Conservation (phyloP, 2,113 vertebrate species). For the Pelobates fuscus region DNA sequence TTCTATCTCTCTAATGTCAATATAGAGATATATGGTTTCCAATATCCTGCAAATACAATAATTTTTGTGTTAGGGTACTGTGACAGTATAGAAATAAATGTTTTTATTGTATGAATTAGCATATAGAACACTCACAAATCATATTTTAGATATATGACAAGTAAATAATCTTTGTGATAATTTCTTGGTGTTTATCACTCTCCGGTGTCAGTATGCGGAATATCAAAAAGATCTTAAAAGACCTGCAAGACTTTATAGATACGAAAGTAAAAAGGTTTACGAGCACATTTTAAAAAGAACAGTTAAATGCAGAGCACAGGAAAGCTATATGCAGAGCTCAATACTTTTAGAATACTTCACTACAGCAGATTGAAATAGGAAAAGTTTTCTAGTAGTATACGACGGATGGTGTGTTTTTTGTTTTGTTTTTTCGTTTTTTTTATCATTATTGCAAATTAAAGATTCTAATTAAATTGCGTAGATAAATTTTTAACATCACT, state of each 20-base stretch:
- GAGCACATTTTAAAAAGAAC: constrained; percentile 13
- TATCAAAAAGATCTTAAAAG: constrained; percentile 10
- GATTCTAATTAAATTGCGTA: no score
- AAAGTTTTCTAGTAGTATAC: no score
- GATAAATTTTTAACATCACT: no score
- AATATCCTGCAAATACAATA: not conserved
- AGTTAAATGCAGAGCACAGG: constrained; percentile 28
- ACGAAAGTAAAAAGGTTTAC: constrained; percentile 36
- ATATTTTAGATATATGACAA: constrained; percentile 27
- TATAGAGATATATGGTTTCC: not conserved
- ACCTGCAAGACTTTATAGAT: constrained; percentile 34
- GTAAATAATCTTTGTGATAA: constrained; percentile 39
- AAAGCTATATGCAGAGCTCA: not conserved
- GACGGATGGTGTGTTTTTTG: no score
- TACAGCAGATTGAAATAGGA: no score
- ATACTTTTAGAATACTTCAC: no score
- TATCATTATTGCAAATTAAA: no score
- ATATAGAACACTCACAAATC: constrained; percentile 34
- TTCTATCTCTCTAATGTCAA: not conserved
- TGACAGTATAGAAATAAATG: constrained; percentile 9
- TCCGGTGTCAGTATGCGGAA: not conserved
- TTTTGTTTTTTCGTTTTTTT: no score
- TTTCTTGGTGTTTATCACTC: constrained; percentile 19
- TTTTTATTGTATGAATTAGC: constrained; percentile 36
- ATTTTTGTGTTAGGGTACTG: constrained; percentile 7